A percentile compares a stretch with the other conserved stretches of the same genome.
phyloP scores from a whole-genome alignment of 2,113 vertebrate species.

The Onychorhynchus coronatus region DNA sequence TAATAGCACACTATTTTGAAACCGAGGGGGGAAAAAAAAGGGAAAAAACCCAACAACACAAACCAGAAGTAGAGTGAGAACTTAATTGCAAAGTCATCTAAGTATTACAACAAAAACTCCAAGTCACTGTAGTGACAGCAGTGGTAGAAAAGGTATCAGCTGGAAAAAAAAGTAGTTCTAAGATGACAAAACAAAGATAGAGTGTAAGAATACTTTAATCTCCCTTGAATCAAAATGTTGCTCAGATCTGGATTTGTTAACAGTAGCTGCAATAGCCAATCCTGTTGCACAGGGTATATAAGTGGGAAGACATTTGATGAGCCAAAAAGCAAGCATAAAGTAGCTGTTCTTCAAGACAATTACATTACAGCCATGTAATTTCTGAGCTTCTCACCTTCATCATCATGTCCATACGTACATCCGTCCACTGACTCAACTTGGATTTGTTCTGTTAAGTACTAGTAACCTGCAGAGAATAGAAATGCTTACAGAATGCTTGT shows the following conservation, averaged over 20 bases:
- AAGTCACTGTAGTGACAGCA: not conserved
- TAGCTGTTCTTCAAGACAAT: not conserved
- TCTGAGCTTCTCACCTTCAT: not conserved
- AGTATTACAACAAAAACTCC: not conserved
- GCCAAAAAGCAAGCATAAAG: not conserved
- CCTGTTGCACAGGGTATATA: not conserved
- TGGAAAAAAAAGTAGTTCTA: not conserved
- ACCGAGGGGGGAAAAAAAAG: rapidly evolving
- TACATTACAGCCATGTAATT: not conserved
- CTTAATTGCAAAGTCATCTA: not conserved
- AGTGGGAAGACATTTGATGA: not conserved
- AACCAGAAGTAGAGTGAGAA: not conserved
- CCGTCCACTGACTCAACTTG: not conserved
- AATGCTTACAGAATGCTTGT: not conserved
- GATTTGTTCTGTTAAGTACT: not conserved
- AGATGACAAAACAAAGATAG: not conserved
- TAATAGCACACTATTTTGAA: not conserved
- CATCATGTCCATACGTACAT: not conserved
- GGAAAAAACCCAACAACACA: not conserved
- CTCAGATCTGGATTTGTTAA: not conserved
- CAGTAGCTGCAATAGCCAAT: not conserved
- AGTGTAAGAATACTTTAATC: not conserved
- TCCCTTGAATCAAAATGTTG: not conserved
- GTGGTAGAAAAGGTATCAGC: not conserved
- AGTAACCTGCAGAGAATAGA: not conserved